These are phyloP conservation scores for Lota lota DNA, from an alignment of 2,113 vertebrate species.

Conservation along the genomic window DNA sequence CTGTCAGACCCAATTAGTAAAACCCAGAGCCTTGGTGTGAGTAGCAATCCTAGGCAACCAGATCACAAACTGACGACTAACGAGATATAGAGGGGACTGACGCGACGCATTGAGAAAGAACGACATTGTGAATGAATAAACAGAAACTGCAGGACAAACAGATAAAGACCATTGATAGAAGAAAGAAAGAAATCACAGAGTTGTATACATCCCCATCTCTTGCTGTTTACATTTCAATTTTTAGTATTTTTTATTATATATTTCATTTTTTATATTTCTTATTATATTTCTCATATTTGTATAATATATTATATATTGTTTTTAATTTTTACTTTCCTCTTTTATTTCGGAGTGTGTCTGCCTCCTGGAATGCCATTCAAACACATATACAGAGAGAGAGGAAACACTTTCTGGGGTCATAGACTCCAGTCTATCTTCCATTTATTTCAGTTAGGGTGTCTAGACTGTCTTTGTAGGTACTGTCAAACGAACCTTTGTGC, in stretches of 20 bases:
- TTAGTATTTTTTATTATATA: too few species aligned
- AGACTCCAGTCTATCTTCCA: conserved; percentile 43
- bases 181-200: too few species aligned
- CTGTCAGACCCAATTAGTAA: neutral
- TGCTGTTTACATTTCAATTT: too few species aligned
- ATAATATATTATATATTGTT: too few species aligned
- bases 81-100: conserved; percentile 4
- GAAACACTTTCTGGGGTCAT: neutral
- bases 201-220: too few species aligned
- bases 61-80: neutral
- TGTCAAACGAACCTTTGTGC: conserved; percentile 58
- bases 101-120: conserved; percentile 17
- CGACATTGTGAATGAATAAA: conserved; percentile 6
- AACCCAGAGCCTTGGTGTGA: conserved; percentile 24
- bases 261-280: too few species aligned
- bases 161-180: too few species aligned
- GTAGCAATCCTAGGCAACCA: conserved; percentile 17
- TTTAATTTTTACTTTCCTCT: too few species aligned
- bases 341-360: too few species aligned
- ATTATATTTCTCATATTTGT: too few species aligned
- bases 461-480: conserved; percentile 59
- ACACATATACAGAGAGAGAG: conserved; percentile 7
- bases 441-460: conserved; percentile 59
- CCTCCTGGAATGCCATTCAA: too few species aligned
- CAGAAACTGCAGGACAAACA: too few species aligned